A percentile compares a stretch with the other conserved stretches of the same genome.
phyloP scores from a whole-genome alignment of 2,797 vertebrate species.

The Malacoctenus gilli region DNA sequence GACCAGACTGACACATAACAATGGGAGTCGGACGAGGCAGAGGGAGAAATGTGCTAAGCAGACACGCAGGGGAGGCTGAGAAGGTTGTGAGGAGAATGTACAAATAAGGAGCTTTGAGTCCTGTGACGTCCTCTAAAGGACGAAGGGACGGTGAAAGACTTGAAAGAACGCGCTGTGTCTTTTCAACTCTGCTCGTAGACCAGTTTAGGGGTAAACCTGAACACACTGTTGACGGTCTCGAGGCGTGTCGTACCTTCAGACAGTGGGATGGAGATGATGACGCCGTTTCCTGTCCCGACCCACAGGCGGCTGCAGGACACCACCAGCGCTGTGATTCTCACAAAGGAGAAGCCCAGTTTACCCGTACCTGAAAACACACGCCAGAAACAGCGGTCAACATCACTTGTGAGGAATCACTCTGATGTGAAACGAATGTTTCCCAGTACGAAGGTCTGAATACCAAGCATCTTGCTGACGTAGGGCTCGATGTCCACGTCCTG shows the following conservation, averaged over 20 bases:
- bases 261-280: conserved; percentile 97
- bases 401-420: background rate
- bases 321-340: conserved; percentile 94
- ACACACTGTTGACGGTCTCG: background rate
- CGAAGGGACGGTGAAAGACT: background rate
- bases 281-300: conserved; percentile 97
- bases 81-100: background rate
- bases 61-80: conserved; percentile 10
- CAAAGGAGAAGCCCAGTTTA: conserved; percentile 97
- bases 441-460: conserved; percentile 78
- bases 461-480: conserved; percentile 99
- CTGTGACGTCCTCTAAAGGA: background rate
- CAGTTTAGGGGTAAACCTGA: background rate
- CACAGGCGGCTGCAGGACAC: conserved; percentile 94
- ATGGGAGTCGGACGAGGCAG: no score
- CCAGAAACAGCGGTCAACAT: no score
- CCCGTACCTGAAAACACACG: conserved; percentile 85
- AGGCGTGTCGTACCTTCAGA: conserved; percentile 86
- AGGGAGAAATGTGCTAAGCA: no score
- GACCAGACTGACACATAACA: background rate
- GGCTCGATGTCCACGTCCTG: conserved; percentile 98
- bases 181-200: background rate
- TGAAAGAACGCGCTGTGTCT: background rate
- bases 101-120: background rate
- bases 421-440: background rate